Conservation (phyloP, 2,888 invertebrate species). For the Apamea sordens region DNA sequence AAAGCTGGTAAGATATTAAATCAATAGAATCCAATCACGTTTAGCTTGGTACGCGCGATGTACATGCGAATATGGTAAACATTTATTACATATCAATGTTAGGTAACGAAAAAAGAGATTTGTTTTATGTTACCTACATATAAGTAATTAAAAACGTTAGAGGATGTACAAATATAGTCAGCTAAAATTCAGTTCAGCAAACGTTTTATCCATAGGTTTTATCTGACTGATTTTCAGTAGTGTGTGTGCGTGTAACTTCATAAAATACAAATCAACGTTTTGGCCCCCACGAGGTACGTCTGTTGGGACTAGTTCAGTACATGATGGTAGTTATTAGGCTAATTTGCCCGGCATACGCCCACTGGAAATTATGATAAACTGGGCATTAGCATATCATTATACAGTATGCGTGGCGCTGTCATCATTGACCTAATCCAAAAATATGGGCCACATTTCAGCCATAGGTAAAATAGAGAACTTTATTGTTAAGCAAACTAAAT, state of each 20-base stretch:
- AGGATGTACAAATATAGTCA: neutral
- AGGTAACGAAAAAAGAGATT: neutral
- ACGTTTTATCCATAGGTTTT: neutral
- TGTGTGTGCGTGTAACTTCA: neutral
- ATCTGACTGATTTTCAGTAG: neutral
- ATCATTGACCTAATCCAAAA: slow-evolving; percentile 2
- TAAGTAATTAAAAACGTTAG: neutral
- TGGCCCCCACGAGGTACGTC: neutral
- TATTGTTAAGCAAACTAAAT: neutral
- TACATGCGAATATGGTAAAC: neutral
- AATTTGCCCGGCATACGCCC: slow-evolving; percentile 33
- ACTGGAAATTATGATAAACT: slow-evolving; percentile 29
- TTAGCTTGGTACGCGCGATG: neutral
- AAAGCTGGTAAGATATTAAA: slow-evolving; percentile 9
- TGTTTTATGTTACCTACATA: neutral
- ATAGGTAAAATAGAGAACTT: neutral
- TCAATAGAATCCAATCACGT: slow-evolving; percentile 9
- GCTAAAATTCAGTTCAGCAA: neutral
- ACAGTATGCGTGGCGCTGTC: slow-evolving; percentile 1
- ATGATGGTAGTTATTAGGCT: slow-evolving; percentile 29
- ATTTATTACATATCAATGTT: neutral
- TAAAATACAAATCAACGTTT: slow-evolving; percentile 36
- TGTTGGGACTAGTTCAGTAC: slow-evolving; percentile 25
- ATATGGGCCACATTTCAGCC: neutral
- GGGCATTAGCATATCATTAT: slow-evolving; percentile 48